Conservation (phyloP, 2,113 vertebrate species). For the Antechinus stuartii region DNA sequence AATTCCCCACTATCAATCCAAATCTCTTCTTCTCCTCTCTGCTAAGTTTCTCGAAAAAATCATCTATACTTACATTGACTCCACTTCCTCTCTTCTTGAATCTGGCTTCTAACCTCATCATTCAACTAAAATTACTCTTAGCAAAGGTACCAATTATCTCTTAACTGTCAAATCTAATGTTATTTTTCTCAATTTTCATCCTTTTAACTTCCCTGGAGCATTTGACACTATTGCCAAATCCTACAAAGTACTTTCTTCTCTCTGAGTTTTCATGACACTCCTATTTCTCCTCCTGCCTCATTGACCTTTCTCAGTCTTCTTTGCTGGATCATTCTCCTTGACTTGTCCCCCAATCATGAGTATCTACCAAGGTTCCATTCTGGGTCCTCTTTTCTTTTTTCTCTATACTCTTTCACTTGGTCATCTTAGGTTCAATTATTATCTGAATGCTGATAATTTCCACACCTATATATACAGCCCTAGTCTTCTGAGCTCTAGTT, state of each 20-base stretch:
- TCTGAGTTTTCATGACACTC: neutral
- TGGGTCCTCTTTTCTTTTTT: neutral
- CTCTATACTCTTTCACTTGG: neutral
- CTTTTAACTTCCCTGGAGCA: neutral
- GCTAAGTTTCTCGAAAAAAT: neutral
- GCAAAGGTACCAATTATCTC: neutral
- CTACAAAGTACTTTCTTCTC: neutral
- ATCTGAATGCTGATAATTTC: neutral
- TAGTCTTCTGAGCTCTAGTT: neutral
- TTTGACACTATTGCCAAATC: neutral
- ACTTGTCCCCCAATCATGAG: neutral
- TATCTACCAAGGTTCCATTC: neutral
- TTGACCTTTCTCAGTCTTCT: neutral
- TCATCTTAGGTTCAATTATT: neutral
- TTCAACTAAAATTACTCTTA: neutral
- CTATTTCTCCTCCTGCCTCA: neutral
- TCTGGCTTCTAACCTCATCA: neutral
- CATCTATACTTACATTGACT: neutral
- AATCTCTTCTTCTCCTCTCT: neutral
- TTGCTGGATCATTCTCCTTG: neutral
- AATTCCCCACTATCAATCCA: neutral
- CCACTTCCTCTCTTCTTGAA: neutral
- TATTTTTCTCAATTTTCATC: neutral
- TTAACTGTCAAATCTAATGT: neutral
- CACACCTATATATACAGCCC: neutral